Evolutionary conservation across 2,113 vertebrate genomes (phyloP).

Genomic region (Euleptes europaea): DNA sequence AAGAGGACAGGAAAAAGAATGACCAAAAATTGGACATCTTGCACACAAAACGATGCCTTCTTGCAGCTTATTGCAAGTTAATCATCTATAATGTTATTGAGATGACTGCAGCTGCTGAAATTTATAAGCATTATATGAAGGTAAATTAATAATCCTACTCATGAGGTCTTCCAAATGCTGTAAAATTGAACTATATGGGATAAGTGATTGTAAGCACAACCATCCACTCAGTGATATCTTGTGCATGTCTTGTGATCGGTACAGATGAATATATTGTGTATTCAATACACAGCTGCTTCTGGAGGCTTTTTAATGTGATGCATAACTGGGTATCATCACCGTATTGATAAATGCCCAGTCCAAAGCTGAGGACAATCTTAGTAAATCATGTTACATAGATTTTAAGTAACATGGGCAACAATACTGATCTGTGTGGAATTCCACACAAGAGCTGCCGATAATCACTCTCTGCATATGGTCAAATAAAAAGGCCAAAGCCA

Average conservation of each 20-base stretch:
- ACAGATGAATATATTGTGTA: background rate
- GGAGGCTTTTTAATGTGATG: no score
- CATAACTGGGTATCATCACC: no score
- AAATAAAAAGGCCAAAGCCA: no score
- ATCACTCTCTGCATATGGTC: no score
- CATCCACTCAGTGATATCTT: background rate
- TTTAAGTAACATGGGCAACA: no score
- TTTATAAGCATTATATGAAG: conserved; percentile 89
- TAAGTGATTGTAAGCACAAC: background rate
- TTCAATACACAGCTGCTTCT: background rate
- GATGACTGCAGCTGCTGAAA: conserved; percentile 82
- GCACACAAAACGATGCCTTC: conserved; percentile 79
- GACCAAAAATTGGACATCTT: conserved; percentile 75
- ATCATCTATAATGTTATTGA: conserved; percentile 85
- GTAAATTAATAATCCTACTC: conserved; percentile 66
- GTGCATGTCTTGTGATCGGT: background rate
- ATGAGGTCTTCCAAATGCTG: background rate
- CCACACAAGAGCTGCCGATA: no score
- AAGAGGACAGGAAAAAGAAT: conserved; percentile 61
- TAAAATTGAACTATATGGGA: conserved; percentile 2
- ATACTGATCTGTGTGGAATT: no score
- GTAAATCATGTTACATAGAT: no score
- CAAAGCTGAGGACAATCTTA: no score
- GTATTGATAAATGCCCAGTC: no score
- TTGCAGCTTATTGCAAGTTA: conserved; percentile 89